Conservation (phyloP, 2,797 vertebrate species). For the Poecile montanus region DNA sequence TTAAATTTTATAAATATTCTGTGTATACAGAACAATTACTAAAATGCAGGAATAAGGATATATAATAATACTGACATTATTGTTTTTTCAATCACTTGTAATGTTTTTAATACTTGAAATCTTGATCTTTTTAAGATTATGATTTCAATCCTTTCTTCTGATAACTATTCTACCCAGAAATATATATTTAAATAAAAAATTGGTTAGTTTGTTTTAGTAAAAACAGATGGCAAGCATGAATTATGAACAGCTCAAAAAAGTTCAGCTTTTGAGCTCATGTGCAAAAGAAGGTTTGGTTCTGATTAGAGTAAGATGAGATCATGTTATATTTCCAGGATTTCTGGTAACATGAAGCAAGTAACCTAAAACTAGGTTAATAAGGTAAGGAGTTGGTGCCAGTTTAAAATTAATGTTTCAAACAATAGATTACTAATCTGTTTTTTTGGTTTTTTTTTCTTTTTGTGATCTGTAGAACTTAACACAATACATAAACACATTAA, state of each 20-base stretch:
- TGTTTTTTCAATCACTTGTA: neutral
- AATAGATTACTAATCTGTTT: neutral
- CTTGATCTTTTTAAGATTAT: neutral
- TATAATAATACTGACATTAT: neutral
- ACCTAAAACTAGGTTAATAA: neutral
- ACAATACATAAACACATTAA: neutral
- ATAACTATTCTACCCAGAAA: neutral
- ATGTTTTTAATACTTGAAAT: neutral
- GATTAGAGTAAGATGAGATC: neutral
- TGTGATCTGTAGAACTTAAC: neutral
- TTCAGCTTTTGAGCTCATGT: constrained; percentile 15
- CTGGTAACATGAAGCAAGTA: neutral
- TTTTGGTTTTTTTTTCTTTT: too few relatives aligned
- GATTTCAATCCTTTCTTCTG: neutral
- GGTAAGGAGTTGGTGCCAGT: neutral
- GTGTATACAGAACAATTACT: neutral
- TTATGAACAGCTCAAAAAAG: constrained; percentile 35
- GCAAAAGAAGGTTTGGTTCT: neutral
- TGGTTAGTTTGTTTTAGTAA: neutral
- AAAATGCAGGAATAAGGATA: neutral
- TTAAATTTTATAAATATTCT: neutral
- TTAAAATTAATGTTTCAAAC: neutral
- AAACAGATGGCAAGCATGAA: constrained; percentile 36
- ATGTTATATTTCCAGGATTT: constrained; percentile 3
- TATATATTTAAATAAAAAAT: neutral